Percentiles rank a stretch among this genome's conserved stretches.
These are phyloP conservation scores for Shinisaurus crocodilurus DNA, from an alignment of 2,113 vertebrate genomes.

Conservation along the genomic window DNA sequence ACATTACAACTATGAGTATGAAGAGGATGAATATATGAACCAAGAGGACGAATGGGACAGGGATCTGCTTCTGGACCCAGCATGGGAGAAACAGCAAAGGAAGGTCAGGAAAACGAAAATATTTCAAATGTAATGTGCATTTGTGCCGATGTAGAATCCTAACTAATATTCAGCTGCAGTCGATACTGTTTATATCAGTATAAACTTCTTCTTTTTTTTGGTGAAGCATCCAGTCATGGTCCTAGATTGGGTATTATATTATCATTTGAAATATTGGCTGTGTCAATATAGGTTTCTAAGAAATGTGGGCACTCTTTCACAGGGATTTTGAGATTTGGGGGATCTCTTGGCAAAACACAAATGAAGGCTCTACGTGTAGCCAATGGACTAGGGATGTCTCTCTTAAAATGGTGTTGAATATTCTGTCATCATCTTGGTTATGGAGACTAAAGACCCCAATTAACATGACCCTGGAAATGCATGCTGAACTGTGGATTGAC, in stretches of 20 bases:
- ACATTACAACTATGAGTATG: slow-evolving; percentile 83
- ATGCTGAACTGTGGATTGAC: background rate
- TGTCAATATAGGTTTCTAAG: slow-evolving; percentile 6
- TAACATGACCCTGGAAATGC: background rate
- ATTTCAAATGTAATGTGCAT: background rate
- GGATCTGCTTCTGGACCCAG: slow-evolving; percentile 85
- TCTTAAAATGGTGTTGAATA: background rate
- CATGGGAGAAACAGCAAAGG: slow-evolving; percentile 87
- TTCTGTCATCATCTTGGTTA: background rate
- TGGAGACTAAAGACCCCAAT: background rate
- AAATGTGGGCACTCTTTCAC: background rate
- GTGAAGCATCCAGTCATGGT: background rate
- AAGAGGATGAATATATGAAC: slow-evolving; percentile 85
- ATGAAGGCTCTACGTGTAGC: background rate
- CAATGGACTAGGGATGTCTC: background rate
- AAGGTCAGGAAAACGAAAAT: slow-evolving; percentile 76
- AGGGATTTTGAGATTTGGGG: background rate
- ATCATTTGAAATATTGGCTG: background rate
- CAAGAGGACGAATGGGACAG: slow-evolving; percentile 89
- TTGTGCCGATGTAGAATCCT: slow-evolving; percentile 2
- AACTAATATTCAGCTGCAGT: background rate
- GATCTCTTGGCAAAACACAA: background rate
- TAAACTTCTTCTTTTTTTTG: background rate
- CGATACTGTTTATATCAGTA: background rate
- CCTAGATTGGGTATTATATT: background rate